These are phyloP conservation scores for Hippocampus abdominalis DNA, from an alignment of 2,113 vertebrate species.

Conservation along the genomic window DNA sequence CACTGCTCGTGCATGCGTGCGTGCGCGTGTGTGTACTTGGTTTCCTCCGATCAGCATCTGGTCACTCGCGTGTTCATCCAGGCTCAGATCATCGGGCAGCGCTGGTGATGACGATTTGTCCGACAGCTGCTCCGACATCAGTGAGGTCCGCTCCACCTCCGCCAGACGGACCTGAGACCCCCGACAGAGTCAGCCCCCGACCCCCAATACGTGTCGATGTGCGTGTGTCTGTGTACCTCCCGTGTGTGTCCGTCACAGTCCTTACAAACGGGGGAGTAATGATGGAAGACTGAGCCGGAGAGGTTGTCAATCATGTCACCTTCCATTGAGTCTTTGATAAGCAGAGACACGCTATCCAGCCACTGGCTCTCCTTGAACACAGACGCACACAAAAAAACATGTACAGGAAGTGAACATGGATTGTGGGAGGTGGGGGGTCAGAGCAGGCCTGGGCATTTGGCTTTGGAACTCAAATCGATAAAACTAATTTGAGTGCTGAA, in stretches of 20 bases:
- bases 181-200: not conserved
- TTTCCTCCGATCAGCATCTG: conserved; percentile 75
- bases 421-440: not conserved
- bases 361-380: conserved; percentile 88
- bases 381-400: conserved; percentile 22
- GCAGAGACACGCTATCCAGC: conserved; percentile 98
- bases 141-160: conserved; percentile 90
- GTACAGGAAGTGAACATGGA: not conserved
- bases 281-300: conserved; percentile 95
- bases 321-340: conserved; percentile 97
- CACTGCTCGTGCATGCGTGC: conserved; percentile 11
- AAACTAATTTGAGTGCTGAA: not conserved
- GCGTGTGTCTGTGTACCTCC: conserved; percentile 72
- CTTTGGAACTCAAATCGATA: not conserved
- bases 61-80: conserved; percentile 80
- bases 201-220: not conserved
- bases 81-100: conserved; percentile 87
- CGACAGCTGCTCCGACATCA: conserved; percentile 84
- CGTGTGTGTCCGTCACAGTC: conserved; percentile 84
- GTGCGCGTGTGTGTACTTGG: conserved; percentile 68
- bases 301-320: conserved; percentile 98
- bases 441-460: not conserved
- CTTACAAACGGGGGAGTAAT: conserved; percentile 86
- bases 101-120: conserved; percentile 91
- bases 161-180: conserved; percentile 84